Base-by-base conservation (phyloP, 2,888 invertebrate species). In the Leucoma salicis region DNA sequence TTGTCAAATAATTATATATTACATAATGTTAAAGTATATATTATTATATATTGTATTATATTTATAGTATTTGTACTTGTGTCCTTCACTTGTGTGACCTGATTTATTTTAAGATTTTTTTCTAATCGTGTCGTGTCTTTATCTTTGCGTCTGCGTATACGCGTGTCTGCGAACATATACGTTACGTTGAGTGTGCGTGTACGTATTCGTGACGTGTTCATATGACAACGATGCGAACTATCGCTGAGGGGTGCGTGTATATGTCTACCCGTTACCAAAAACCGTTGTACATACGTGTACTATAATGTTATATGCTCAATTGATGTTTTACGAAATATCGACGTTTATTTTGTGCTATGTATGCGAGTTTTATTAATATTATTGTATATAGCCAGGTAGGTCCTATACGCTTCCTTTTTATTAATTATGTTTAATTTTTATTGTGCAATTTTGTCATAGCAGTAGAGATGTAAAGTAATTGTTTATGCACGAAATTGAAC, bases 71-170 rank as follows among this genome's bases (percentile, higher is more conserved):
- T 66, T 65, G 58, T 66, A 67, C 58, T 76, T 74, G 67, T 78
- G 74, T 78, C 75, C 75, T 80, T 84, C 81, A 82, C 83, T 87
- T 82, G 75, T 88, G 88, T 88, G 88, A 89, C 88, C 88, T 88
- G 88, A 88, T 87, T 87, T 87, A 83, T 78, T 82, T 82, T 88
- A 88, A 88, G 87, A 72, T 76, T 71, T 53, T n/a, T 75, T 78
- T 83, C 82, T 79, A 74, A 76, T 27, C 31, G 18, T 34, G 33
- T 33, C 76, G 74, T 70, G 65, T 76, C 71, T 53, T 39, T 75
- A 76, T 83, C 82, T 79, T 74, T 75, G 31, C 31, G 18, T 34
- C 35, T 41, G 41, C 49, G 42, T 49, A 35, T 29, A 29, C 12
- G 31, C 33, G 27, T 14, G 29, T 10, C 14, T 27, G 27, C 11